Evolutionary conservation across 92 coral and sea anemone species (phyloP), one percentile per base, ranked within the genome.

Genomic region (Galaxea fascicularis): DNA sequence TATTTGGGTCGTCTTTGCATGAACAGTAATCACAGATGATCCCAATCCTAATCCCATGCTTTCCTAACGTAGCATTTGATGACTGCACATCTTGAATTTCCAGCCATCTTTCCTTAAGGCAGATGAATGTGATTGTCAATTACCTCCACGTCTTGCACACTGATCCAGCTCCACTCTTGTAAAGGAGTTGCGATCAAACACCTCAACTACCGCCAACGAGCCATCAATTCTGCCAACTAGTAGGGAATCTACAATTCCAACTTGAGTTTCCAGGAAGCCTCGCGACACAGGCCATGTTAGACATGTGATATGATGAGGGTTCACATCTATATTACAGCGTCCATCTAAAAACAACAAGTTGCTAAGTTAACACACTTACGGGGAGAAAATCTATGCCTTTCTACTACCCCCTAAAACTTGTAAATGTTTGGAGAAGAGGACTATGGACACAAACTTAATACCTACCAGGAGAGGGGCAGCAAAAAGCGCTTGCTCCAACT

Each of bases 281-380:
- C 97, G 97, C 62, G 93, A 93, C 64, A 89, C 75, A 2, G 97
- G 97, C 97, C 97, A 93, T 65, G 97, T 93, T 64, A 93, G 84
- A 75, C 94, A 93, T 47, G 97, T 91, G 87, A 93, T 88, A 47
- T 82, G 77, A 76, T 93, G 97, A 44, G 97, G 97, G 25, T 91
- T 92, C 65, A 88, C 75, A 59, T 91, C 93, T 26, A 93, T 79
- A 85, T 93, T 93, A 29, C 94, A 89, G 45, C 87, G 97, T 74
- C 94, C 91, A 86, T 91, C 97, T 93, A 66, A 16, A 52, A 68
- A 49, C 41, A 35, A 35, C 8, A 21, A 44, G 10, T 14, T 10
- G 21, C n/a, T 57, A 35, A 41, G 47, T 15, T 7, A 29, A 25
- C 41, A 27, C 70, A 8, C 4, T 10, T 65, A 9, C 28, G 46